Conservation (phyloP, 1,140 invertebrate genomes). For the Bursaphelenchus mucronatus region DNA sequence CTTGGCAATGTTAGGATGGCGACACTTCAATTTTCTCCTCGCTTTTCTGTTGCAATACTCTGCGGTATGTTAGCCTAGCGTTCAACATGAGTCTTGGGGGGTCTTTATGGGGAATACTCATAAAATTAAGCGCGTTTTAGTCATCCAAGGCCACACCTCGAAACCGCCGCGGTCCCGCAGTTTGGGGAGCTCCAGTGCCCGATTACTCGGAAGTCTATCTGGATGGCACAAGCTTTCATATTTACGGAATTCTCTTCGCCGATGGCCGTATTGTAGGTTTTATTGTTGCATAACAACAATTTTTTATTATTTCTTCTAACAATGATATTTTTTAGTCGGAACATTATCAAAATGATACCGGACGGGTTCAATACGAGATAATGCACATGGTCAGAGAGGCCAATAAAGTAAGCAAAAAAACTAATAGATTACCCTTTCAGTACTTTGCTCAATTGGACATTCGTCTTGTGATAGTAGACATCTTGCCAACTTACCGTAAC, state of each 20-base stretch:
- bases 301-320: conserved; percentile 22
- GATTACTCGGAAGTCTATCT: conserved; percentile 38
- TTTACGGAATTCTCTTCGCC: conserved; percentile 44
- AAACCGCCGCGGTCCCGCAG: conserved; percentile 28
- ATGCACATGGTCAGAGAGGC: conserved; percentile 47
- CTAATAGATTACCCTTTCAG: conserved; percentile 32
- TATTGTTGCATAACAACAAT: conserved; percentile 49
- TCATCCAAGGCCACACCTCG: neutral
- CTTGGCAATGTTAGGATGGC: too few relatives aligned
- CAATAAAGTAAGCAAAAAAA: conserved; percentile 35
- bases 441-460: conserved; percentile 56
- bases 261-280: conserved; percentile 35
- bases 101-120: too few relatives aligned
- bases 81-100: too few relatives aligned
- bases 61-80: too few relatives aligned
- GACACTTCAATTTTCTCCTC: too few relatives aligned
- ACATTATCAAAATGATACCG: conserved; percentile 42
- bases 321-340: conserved; percentile 37
- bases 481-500: conserved; percentile 45
- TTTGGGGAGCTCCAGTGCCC: conserved; percentile 45
- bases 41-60: too few relatives aligned
- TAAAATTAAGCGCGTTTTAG: too few relatives aligned
- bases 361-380: conserved; percentile 37
- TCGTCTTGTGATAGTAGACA: conserved; percentile 50
- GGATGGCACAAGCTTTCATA: conserved; percentile 11